phyloP scores from a whole-genome alignment of 37 sponge, comb jelly and placozoan genomes.

The Bolinopsis microptera region DNA sequence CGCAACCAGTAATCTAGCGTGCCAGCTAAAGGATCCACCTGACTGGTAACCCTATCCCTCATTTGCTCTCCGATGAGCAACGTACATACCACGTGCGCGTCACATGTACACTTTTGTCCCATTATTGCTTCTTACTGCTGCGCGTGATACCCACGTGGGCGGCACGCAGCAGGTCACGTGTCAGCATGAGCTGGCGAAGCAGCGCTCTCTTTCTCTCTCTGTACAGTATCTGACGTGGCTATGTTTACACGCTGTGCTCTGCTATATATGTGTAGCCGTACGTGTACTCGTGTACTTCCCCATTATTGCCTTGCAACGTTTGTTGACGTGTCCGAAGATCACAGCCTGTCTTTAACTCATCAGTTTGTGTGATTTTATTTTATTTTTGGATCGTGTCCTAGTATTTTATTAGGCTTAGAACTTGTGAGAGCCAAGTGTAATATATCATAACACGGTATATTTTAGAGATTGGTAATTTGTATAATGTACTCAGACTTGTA shows the following conservation, averaged over 20 bases:
- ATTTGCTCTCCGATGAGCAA: background rate
- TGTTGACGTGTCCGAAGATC: too few relatives aligned
- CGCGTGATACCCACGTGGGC: constrained; percentile 15
- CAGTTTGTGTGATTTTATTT: too few relatives aligned
- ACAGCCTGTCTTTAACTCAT: too few relatives aligned
- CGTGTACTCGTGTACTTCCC: background rate
- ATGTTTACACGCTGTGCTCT: constrained; percentile 18
- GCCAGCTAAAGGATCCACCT: background rate
- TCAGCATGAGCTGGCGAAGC: background rate
- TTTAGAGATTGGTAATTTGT: too few relatives aligned
- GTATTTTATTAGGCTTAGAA: too few relatives aligned
- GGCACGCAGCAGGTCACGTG: background rate
- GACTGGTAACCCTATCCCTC: background rate
- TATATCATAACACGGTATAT: too few relatives aligned
- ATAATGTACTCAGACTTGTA: too few relatives aligned
- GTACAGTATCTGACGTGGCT: constrained; percentile 48
- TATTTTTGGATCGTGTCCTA: too few relatives aligned
- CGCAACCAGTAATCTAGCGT: background rate
- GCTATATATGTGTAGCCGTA: background rate
- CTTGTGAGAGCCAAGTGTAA: too few relatives aligned
- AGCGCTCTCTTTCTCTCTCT: constrained; percentile 4
- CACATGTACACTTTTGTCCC: background rate
- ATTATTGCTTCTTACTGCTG: background rate
- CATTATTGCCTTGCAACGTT: too few relatives aligned
- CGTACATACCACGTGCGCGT: background rate